Evolutionary conservation across 2,113 vertebrate species (phyloP).

Genomic region (Entelurus aequoreus): DNA sequence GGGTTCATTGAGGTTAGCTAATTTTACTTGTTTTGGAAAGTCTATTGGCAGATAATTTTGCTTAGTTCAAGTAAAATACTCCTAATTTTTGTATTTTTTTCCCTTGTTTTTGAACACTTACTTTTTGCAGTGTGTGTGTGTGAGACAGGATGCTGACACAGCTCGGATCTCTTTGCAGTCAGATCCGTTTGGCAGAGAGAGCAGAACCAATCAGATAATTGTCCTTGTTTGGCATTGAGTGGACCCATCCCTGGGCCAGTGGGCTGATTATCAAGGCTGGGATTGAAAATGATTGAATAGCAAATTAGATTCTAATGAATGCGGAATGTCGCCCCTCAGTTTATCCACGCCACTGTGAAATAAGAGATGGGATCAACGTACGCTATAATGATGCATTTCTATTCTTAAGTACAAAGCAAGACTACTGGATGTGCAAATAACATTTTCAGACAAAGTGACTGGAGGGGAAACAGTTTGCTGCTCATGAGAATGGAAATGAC

Average conservation of each 20-base stretch:
- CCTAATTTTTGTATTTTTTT: no score
- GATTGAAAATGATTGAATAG: slow-evolving; percentile 64
- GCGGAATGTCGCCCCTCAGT: slow-evolving; percentile 61
- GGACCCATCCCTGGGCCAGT: slow-evolving; percentile 59
- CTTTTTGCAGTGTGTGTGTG: slow-evolving; percentile 14
- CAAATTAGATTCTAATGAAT: slow-evolving; percentile 72
- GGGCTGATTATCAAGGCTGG: slow-evolving; percentile 64
- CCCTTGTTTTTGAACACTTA: no score
- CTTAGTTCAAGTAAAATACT: no score
- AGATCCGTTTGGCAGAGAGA: slow-evolving; percentile 64
- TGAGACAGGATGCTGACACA: slow-evolving; percentile 56
- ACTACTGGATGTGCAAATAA: slow-evolving; percentile 57
- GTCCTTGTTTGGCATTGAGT: slow-evolving; percentile 75
- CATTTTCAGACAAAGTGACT: slow-evolving; percentile 48
- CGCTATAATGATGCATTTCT: slow-evolving; percentile 56
- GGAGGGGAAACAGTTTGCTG: slow-evolving; percentile 25
- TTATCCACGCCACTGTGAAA: slow-evolving; percentile 59
- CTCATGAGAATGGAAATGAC: slow-evolving; percentile 13
- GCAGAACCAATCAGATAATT: slow-evolving; percentile 74
- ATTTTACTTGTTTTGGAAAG: no score
- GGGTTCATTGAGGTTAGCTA: no score
- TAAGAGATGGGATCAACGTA: slow-evolving; percentile 63
- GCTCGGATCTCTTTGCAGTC: slow-evolving; percentile 57
- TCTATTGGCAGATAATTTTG: no score
- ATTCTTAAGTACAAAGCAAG: slow-evolving; percentile 47